A percentile compares a stretch with the other conserved stretches of the same genome.
Evolutionary conservation across 2,888 invertebrate genomes (phyloP).

Genomic region (Thecophora atra): DNA sequence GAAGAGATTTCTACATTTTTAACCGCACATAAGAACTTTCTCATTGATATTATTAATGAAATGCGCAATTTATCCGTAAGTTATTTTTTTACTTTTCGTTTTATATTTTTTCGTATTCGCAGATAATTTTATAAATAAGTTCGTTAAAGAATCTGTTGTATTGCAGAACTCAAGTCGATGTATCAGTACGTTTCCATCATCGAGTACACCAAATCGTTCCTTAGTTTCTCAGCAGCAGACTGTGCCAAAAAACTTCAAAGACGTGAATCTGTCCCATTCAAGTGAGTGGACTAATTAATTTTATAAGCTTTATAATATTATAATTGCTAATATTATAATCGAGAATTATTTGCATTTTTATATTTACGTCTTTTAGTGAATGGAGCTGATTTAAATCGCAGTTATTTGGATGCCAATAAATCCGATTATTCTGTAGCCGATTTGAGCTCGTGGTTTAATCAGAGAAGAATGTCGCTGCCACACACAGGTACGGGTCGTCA

Average conservation of each 20-base stretch:
- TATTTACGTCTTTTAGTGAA: conserved; percentile 54
- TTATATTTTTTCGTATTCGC: background rate
- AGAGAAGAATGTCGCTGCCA: conserved; percentile 48
- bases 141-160: background rate
- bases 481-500: conserved; percentile 11
- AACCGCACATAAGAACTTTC: conserved; percentile 57
- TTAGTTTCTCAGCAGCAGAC: conserved; percentile 37
- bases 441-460: conserved; percentile 63
- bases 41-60: conserved; percentile 61
- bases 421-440: conserved; percentile 64
- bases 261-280: conserved; percentile 53
- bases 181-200: conserved; percentile 48
- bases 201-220: conserved; percentile 62
- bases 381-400: conserved; percentile 64
- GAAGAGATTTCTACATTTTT: conserved; percentile 58
- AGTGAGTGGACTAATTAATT: conserved; percentile 49
- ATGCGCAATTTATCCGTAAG: conserved; percentile 61
- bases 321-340: too few species aligned
- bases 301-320: too few species aligned
- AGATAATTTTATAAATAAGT: background rate
- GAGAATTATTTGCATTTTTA: too few species aligned
- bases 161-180: conserved; percentile 43
- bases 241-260: conserved; percentile 35
- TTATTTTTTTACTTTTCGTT: background rate
- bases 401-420: conserved; percentile 64